Base-by-base conservation (phyloP, 2,113 vertebrate genomes). In the Diphyllodes magnificus region DNA sequence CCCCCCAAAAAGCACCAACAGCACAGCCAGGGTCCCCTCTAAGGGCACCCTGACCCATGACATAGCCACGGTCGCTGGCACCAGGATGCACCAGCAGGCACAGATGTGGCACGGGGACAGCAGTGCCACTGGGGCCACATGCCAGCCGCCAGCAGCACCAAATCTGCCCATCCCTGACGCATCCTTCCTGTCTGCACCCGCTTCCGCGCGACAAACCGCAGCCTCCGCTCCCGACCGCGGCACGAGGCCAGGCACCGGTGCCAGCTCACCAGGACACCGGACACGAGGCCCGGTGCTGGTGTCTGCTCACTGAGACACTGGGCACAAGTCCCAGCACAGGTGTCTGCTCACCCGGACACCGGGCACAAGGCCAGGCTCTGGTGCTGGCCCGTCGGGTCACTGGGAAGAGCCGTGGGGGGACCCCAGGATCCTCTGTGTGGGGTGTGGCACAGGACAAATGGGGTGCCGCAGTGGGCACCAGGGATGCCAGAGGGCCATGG, bases 381-480 rank as follows among this genome's bases (percentile, higher is more conserved):
- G 8, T 21, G 42, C 57, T 35, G 14, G 57, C 35, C 44, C 21
- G 0, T 28, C 2, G 42, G 30, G 30, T 40, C 65, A 30, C 49
- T 6, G 30, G 31, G 57, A 23, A 15, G 6, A 40, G 1, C 20
- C 61, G 2, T 0, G 18, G 25, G 3, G 2, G 1, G 3, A 5
- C 3, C 15, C 13, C 2, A 1, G 39, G n/a, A 18, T 4, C 4
- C 23, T 1, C 39, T 22, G 49, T 1, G 11, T 0, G 1, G 53
- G 69, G 70, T 6, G 33, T 5, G 64, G 51, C 40, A n/a, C 14
- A 0, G n/a, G 35, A 49, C 42, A 50, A 45, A 50, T 0, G 13
- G 22, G 50, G 11, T 11, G 59, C 8, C 53, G 8, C 7, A 2
- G 18, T 1, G 59, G 51, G 61, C 35, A 44, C 22, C 2, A 3